These are phyloP conservation scores for Agriotes lineatus DNA, from an alignment of 2,888 invertebrate species.

Conservation along the genomic window DNA sequence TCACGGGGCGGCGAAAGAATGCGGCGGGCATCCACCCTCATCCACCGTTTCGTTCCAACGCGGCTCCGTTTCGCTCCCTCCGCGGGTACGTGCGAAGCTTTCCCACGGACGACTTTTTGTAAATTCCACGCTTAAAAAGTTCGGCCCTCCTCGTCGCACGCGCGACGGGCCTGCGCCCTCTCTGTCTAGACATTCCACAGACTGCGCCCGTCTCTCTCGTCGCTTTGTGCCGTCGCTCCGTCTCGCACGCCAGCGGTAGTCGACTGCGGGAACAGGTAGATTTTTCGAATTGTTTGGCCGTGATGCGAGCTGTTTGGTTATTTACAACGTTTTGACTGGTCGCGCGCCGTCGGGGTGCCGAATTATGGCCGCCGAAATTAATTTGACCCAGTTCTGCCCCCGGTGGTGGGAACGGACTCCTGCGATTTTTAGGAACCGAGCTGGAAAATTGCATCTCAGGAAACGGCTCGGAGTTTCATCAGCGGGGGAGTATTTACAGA, in stretches of 20 bases:
- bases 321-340: conserved; percentile 35
- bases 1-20: conserved; percentile 58
- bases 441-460: too few relatives aligned
- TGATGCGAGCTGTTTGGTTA: conserved; percentile 34
- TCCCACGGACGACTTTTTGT: conserved; percentile 65
- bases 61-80: conserved; percentile 44
- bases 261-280: conserved; percentile 46
- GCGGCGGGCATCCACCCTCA: conserved; percentile 50
- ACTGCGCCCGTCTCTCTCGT: conserved; percentile 49
- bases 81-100: conserved; percentile 60
- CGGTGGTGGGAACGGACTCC: too few relatives aligned
- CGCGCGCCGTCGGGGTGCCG: too few relatives aligned
- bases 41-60: conserved; percentile 40
- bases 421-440: too few relatives aligned
- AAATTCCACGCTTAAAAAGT: conserved; percentile 62
- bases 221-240: conserved; percentile 35
- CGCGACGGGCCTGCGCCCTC: conserved; percentile 54
- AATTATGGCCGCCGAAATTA: too few relatives aligned
- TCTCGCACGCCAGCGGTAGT: conserved; percentile 40
- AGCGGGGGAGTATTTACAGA: too few relatives aligned
- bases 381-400: too few relatives aligned
- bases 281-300: conserved; percentile 41
- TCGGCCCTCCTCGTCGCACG: conserved; percentile 55
- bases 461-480: too few relatives aligned
- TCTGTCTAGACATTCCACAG: conserved; percentile 61